A percentile compares a stretch with the other conserved stretches of the same genome.
These are phyloP conservation scores for Drosophila setifemur DNA, from an alignment of 1,140 invertebrate genomes.

Conservation along the genomic window DNA sequence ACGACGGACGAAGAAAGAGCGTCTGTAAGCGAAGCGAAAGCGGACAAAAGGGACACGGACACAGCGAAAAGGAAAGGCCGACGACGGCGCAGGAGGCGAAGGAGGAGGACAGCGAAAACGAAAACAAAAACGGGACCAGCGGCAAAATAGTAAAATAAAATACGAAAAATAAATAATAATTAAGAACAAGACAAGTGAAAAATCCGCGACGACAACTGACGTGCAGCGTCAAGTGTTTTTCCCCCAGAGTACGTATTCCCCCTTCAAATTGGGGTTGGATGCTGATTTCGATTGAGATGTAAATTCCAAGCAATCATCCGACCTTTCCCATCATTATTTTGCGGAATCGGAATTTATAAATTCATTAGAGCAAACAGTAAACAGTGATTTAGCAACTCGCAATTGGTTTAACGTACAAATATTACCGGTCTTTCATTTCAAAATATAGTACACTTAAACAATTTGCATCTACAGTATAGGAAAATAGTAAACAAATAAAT, in stretches of 20 bases:
- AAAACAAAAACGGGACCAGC: conserved; percentile 18
- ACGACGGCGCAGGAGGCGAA: not conserved
- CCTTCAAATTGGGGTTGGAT: conserved; percentile 14
- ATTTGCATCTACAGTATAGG: no score
- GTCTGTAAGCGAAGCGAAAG: conserved; percentile 11
- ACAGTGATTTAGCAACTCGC: no score
- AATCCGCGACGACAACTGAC: conserved; percentile 30
- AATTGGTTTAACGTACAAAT: no score
- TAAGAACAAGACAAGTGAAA: no score
- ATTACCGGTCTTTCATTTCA: no score
- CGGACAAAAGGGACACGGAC: conserved; percentile 16
- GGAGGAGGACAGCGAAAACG: not conserved
- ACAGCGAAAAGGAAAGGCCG: conserved; percentile 7
- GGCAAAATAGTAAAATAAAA: conserved; percentile 31
- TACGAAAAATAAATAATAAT: conserved; percentile 5
- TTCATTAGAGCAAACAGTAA: no score
- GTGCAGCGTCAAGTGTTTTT: conserved; percentile 55
- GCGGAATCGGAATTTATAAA: conserved; percentile 1
- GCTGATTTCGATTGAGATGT: conserved; percentile 21
- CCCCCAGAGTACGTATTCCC: conserved; percentile 16
- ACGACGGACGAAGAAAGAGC: conserved; percentile 2
- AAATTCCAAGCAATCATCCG: conserved; percentile 26
- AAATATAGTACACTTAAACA: no score
- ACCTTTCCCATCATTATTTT: conserved; percentile 6
- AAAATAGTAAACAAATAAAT: no score